Evolutionary conservation across 2,888 invertebrate species (phyloP), one percentile per base, ranked within the genome.

Genomic region (Dasysyrphus tricinctus): DNA sequence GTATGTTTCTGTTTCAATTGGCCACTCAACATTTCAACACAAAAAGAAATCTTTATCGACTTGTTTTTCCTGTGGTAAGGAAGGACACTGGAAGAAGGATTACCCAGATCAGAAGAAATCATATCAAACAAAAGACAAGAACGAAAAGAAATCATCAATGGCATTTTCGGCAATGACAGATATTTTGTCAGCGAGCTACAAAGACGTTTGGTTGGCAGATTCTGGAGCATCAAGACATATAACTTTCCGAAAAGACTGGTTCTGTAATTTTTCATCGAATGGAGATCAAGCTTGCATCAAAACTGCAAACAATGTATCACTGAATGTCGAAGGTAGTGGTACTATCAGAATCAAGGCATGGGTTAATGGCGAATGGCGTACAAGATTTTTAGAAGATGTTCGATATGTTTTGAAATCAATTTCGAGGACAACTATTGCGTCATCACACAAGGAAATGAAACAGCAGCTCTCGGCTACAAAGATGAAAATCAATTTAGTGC

Each of bases 361-460:
- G 44, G 29, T 44, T 24, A 44, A 39, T 57, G n/a, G 54, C 42
- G 32, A 59, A 34, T 70, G 54, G 56, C 24, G 32, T 24, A n/a
- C 39, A 47, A 24, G 24, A n/a, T 47, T 8, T 3, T 24, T 65
- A 14, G 47, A 65, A 32, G 32, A 65, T 34, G 65, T 65, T 24
- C n/a, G 44, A 47, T 65, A 47, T 32, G 47, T 39, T 67, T 49
- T 67, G 16, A 47, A n/a, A 44, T 34, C 5, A 29, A 34, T 49
- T 49, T 67, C 39, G 51, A 54, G 5, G 56, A 69, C 37, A 69
- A n/a, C n/a, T n/a, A n/a, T n/a, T n/a, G n/a, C n/a, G n/a, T n/a
- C n/a, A n/a, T n/a, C n/a, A n/a, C n/a, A n/a, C n/a, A n/a, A n/a
- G n/a, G n/a, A n/a, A n/a, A n/a, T n/a, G n/a, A n/a, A n/a, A n/a